Conservation (phyloP, 2,888 invertebrate species). For the Bugula neritina region DNA sequence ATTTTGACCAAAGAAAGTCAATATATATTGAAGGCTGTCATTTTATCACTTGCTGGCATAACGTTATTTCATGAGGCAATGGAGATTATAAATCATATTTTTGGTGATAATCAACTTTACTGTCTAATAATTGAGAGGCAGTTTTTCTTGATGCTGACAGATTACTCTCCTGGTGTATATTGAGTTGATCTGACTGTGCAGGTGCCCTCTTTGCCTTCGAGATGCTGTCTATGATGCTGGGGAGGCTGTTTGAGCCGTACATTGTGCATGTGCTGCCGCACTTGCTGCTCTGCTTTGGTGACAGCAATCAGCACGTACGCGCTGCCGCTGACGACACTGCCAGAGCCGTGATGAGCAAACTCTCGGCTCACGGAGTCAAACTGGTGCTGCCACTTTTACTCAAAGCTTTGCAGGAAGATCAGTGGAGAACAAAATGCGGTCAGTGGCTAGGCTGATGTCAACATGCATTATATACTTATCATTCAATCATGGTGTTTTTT, state of each 20-base stretch:
- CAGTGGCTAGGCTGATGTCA: too few relatives aligned
- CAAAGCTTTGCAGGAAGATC: conserved; percentile 89
- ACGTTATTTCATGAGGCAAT: conserved; percentile 1
- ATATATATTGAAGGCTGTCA: too few relatives aligned
- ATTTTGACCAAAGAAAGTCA: too few relatives aligned
- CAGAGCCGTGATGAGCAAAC: conserved; percentile 81
- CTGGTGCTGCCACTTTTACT: conserved; percentile 87
- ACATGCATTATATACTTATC: too few relatives aligned
- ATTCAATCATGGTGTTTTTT: too few relatives aligned
- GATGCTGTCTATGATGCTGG: conserved; percentile 88
- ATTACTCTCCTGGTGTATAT: too few relatives aligned
- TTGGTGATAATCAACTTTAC: too few relatives aligned
- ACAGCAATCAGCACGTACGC: conserved; percentile 85
- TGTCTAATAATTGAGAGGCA: too few relatives aligned
- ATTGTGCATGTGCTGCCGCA: conserved; percentile 94
- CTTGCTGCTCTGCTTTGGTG: conserved; percentile 89
- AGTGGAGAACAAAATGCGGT: conserved; percentile 77
- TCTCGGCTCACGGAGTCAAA: conserved; percentile 95
- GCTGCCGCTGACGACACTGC: conserved; percentile 94
- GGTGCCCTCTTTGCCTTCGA: conserved; percentile 94
- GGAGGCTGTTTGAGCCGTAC: conserved; percentile 95
- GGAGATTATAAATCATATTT: too few relatives aligned
- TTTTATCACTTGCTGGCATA: too few relatives aligned
- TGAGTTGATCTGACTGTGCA: conserved; percentile 49
- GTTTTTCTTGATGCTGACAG: too few relatives aligned